A percentile compares a stretch with the other conserved stretches of the same genome.
phyloP scores from a whole-genome alignment of 2,113 vertebrate genomes.

The Chionodraco myersi region DNA sequence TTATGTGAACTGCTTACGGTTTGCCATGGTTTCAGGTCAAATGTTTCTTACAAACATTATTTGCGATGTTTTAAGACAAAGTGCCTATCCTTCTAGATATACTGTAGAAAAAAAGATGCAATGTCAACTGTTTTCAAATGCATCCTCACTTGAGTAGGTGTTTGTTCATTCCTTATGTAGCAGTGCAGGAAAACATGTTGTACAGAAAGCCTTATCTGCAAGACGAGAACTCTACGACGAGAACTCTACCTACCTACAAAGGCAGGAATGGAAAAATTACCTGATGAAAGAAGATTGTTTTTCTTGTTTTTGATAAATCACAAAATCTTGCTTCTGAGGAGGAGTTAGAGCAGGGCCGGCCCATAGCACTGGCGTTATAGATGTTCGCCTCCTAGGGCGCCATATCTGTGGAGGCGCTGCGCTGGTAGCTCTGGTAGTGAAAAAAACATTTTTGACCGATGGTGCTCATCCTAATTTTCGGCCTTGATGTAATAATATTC shows the following conservation, averaged over 20 bases:
- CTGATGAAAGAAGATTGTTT: slow-evolving; percentile 50
- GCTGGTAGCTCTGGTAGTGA: too few relatives aligned
- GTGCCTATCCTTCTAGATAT: slow-evolving; percentile 94
- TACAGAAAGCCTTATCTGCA: slow-evolving; percentile 75
- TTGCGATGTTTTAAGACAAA: slow-evolving; percentile 90
- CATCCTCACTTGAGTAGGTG: slow-evolving; percentile 68
- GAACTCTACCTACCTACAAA: slow-evolving; percentile 53
- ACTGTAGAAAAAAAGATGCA: slow-evolving; percentile 82
- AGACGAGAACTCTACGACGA: slow-evolving; percentile 62
- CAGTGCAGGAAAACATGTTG: slow-evolving; percentile 69
- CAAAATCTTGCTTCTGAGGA: slow-evolving; percentile 32
- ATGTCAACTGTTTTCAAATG: slow-evolving; percentile 81
- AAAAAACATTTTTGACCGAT: too few relatives aligned
- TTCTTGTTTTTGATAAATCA: slow-evolving; percentile 61
- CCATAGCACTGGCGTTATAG: too few relatives aligned
- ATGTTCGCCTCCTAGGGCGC: too few relatives aligned
- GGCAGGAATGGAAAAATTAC: slow-evolving; percentile 37
- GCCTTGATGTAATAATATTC: too few relatives aligned
- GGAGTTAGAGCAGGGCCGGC: slow-evolving; percentile 7
- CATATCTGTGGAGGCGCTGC: too few relatives aligned
- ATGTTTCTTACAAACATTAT: slow-evolving; percentile 84
- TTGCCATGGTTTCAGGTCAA: slow-evolving; percentile 87
- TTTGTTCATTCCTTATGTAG: slow-evolving; percentile 63
- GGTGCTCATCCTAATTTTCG: too few relatives aligned
- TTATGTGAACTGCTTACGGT: slow-evolving; percentile 75